Base-by-base conservation (phyloP, 2,797 vertebrate species). In the Pseudochromis fuscus region DNA sequence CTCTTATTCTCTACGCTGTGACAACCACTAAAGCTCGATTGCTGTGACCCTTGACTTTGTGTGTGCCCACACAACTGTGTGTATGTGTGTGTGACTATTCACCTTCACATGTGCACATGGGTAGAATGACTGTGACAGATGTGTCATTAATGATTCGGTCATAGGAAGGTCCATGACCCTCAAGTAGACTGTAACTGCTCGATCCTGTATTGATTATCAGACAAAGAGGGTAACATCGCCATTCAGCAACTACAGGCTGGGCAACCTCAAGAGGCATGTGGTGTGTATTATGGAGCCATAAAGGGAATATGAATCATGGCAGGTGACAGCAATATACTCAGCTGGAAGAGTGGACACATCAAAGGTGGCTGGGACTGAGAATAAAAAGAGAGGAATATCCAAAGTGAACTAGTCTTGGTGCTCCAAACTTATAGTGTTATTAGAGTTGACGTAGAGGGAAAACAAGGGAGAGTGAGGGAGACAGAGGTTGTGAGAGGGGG, bases 151-250 rank as follows among this genome's bases (percentile, higher is more conserved):
- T 67, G 73, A 76, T 72, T 57, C 59, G 62, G 35, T 38, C 72
- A 66, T 51, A 79, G 65, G 65, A 77, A 70, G 70, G 80, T 73
- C 61, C 59, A 37, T 58, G 65, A 80, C 77, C 72, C 76, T 68
- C 21, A 66, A 58, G 62, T 45, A 37, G 8, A 27, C 64, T 72
- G 57, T 63, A 87, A 85, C 77, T 80, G 76, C 57, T 55, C 25
- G 5, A 44, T 70, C 75, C 76, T 37, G 16, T 82, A 87, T 79
- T 77, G 89, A 91, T 82, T 84, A 89, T 72, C 55, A 84, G 73
- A 68, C 72, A 81, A 38, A 44, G 33, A 45, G 45, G 13, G 45
- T 50, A 58, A 72, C 37, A 69, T 55, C 8, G 6, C 1, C 46
- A 49, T 44, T 19, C n/a, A 44, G 18, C 40, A 53, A 51, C 53